Base-by-base conservation (phyloP, 2,797 vertebrate species). In the Megalops cyprinoides region DNA sequence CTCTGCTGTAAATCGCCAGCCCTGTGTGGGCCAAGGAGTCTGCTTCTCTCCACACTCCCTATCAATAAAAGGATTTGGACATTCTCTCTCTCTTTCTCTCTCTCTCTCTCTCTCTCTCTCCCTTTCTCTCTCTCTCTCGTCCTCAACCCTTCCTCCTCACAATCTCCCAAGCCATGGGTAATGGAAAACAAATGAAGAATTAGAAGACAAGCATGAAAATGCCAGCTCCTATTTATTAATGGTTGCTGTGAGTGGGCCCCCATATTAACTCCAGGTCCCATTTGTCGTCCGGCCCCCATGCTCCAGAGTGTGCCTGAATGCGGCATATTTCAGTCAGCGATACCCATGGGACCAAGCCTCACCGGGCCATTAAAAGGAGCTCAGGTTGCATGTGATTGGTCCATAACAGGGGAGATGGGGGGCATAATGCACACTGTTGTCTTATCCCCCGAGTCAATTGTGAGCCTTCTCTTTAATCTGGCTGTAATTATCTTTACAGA, bases 401-500 rank as follows among this genome's bases (percentile, higher is more conserved):
- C 88, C 83, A 85, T 88, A 91, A 88, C 82, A 69, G 80, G 67
- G 85, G 86, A 84, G 51, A 85, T 74, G 81, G 87, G 80, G 82
- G 79, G 83, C 83, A 79, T 60, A 77, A 82, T 83, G 85, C 85
- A 84, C 83, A 69, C 77, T 79, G 91, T 91, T 89, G 92, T 92
- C 87, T 76, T 90, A 93, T 88, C 91, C 76, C n/a, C 8, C 74
- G 84, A 88, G 85, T 87, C 91, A 88, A 92, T 90, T 89, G 88
- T 69, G 87, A 92, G 87, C 78, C 83, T 82, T 49, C 89, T 87
- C 92, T 94, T 94, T 94, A 90, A 94, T 94, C 92, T 93, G 87
- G 78, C 84, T 86, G 28, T 90, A 91, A 92, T 94, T 92, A 92
- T 92, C 92, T 90, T 88, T 82, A 87, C 56, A 42, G 86, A 86